Base-by-base conservation (phyloP, 2,797 vertebrate species). In the Sebastiscus albofasciatus region DNA sequence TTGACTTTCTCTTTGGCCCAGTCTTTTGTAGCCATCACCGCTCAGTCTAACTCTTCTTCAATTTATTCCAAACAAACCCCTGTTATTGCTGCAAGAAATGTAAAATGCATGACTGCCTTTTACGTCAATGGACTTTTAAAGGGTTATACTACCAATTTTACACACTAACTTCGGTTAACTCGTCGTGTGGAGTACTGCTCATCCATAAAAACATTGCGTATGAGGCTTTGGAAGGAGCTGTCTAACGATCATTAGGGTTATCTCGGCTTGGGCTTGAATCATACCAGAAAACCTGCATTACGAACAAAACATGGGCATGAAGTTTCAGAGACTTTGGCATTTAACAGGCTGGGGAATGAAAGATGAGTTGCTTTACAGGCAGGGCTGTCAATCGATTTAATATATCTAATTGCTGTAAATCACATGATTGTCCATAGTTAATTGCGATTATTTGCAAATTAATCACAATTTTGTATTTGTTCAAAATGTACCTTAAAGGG, bases 61-160 rank as follows among this genome's bases (percentile, higher is more conserved):
- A 0, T 60, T 52, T 42, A 12, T 64, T 67, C 6, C 10, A 61
- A 64, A 67, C 46, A 82, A 29, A 12, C 10, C n/a, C 3, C n/a
- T 39, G 55, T 74, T 67, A 58, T 68, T 56, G 18, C 74, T 58
- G 34, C 59, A 46, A 24, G 64, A 66, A 66, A 80, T 70, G 26
- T 36, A 79, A 75, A 78, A 82, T 49, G 34, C 46, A 75, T 54
- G 49, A 64, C 39, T 80, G 56, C 7, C 5, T 61, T 60, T 60
- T 14, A 58, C 4, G 1, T 69, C 33, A 33, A 1, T 59, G 12
- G 42, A 66, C 54, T 65, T 67, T 64, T 67, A 71, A 68, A 54
- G 14, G 20, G 12, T 18, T 39, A 20, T 8, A 34, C 10, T 12
- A 54, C 22, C 20, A 31, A 36, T 67, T 77, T 56, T 22, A 62